A percentile compares a stretch with the other conserved stretches of the same genome.
These are phyloP conservation scores for Enteromius unitaeniatus DNA, from an alignment of 2,797 vertebrate genomes.

Conservation along the genomic window DNA sequence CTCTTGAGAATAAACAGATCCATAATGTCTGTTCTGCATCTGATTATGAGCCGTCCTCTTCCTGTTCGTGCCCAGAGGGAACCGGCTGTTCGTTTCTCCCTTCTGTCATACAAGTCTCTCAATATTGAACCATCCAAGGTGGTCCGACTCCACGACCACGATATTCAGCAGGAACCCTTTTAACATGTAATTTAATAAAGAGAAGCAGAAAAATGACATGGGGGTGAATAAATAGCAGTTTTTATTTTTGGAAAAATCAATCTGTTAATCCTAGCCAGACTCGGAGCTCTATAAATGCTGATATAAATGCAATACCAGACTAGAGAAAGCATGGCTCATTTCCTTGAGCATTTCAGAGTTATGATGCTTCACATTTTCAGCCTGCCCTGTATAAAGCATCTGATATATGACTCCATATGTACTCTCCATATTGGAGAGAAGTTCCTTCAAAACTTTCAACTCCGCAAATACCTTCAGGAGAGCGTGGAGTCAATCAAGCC, in stretches of 20 bases:
- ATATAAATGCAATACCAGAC: background rate
- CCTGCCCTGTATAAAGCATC: background rate
- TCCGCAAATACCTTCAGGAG: background rate
- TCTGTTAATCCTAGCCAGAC: background rate
- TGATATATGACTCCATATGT: background rate
- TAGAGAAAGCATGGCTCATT: background rate
- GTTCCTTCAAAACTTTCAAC: background rate
- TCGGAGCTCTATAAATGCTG: background rate
- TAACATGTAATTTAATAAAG: background rate
- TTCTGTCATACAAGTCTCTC: background rate
- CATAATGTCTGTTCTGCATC: constrained; percentile 15
- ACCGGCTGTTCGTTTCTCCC: background rate
- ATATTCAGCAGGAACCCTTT: background rate
- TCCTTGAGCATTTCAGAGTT: background rate
- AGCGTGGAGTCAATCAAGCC: background rate
- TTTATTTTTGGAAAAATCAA: background rate
- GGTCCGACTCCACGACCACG: background rate
- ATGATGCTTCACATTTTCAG: background rate
- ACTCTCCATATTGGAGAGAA: background rate
- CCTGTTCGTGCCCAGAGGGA: constrained; percentile 13
- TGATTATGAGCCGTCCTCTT: background rate
- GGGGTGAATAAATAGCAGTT: background rate
- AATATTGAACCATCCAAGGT: background rate
- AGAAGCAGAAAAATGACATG: background rate
- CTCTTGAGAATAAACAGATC: constrained; percentile 19